A percentile compares a stretch with the other conserved stretches of the same genome.
These are phyloP conservation scores for Nesogale talazaci DNA, from an alignment of 2,113 vertebrate species.

Conservation along the genomic window DNA sequence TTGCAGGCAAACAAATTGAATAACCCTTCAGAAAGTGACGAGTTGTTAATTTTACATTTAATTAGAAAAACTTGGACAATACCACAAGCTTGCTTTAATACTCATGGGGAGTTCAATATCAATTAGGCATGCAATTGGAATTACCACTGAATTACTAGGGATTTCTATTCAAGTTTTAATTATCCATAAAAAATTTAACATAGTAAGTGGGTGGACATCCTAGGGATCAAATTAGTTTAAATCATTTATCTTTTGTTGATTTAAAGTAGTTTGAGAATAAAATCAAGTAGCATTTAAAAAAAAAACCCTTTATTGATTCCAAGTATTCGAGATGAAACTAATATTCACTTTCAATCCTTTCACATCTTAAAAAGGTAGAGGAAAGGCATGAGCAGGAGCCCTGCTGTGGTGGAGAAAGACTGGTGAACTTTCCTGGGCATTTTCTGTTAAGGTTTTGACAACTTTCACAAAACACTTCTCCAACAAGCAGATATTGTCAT, in stretches of 20 bases:
- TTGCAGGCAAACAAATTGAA: slow-evolving; percentile 34
- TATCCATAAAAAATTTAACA: slow-evolving; percentile 75
- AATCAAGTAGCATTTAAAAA: slow-evolving; percentile 25
- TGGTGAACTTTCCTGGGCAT: too few species aligned
- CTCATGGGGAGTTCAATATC: slow-evolving; percentile 48
- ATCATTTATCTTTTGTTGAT: slow-evolving; percentile 60
- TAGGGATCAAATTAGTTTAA: slow-evolving; percentile 36
- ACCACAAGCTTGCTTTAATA: slow-evolving; percentile 37
- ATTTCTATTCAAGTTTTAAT: slow-evolving; percentile 73
- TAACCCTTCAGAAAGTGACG: slow-evolving; percentile 42
- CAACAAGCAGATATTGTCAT: too few species aligned
- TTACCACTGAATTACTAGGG: slow-evolving; percentile 57
- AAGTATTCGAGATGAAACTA: slow-evolving; percentile 39
- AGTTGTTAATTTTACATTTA: slow-evolving; percentile 52
- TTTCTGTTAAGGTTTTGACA: too few species aligned
- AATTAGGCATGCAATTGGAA: slow-evolving; percentile 63
- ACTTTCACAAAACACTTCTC: too few species aligned
- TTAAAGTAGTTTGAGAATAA: slow-evolving; percentile 44
- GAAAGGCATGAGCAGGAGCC: slow-evolving; percentile 24
- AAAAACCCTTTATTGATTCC: slow-evolving; percentile 53
- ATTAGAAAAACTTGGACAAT: slow-evolving; percentile 60
- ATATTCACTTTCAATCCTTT: slow-evolving; percentile 32
- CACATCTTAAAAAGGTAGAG: slow-evolving; percentile 54
- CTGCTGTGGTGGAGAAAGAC: neutral
- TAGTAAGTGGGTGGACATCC: slow-evolving; percentile 42